Evolutionary conservation across 2,888 invertebrate genomes (phyloP).

Genomic region (Scotopteryx bipunctaria): DNA sequence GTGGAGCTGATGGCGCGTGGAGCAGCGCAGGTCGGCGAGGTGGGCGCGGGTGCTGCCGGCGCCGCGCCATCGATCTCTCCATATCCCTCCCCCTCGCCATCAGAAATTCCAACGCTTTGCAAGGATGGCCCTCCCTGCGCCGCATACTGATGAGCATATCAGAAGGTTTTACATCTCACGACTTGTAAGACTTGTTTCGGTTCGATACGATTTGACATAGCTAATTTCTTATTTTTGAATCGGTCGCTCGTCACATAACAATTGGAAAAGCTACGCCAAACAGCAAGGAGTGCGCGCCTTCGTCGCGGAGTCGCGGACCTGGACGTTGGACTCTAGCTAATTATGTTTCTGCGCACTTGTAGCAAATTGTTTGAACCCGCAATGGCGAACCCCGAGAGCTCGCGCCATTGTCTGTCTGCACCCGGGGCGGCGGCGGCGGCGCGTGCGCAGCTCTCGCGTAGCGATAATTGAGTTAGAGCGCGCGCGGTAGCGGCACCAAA

Average conservation of each 20-base stretch:
- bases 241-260: not conserved
- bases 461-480: slow-evolving; percentile 56
- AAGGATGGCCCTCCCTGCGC: slow-evolving; percentile 19
- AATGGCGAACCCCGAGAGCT: too few relatives aligned
- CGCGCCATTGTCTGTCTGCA: not conserved
- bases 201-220: too few relatives aligned
- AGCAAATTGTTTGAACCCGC: not conserved
- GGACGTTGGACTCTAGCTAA: too few relatives aligned
- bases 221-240: too few relatives aligned
- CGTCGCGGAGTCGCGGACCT: too few relatives aligned
- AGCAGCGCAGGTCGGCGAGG: too few relatives aligned
- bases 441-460: slow-evolving; percentile 42
- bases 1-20: too few relatives aligned
- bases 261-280: not conserved
- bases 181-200: slow-evolving; percentile 8
- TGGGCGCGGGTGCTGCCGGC: too few relatives aligned
- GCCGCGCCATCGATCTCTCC: slow-evolving; percentile 10
- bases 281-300: not conserved
- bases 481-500: slow-evolving; percentile 39
- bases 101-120: slow-evolving; percentile 10
- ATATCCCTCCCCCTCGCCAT: not conserved
- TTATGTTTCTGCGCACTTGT: too few relatives aligned
- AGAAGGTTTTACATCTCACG: slow-evolving; percentile 2
- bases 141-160: slow-evolving; percentile 16
- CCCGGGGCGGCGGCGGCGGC: not conserved